Evolutionary conservation across 2,797 vertebrate species (phyloP).

Genomic region (Odontamblyopus rebecca): DNA sequence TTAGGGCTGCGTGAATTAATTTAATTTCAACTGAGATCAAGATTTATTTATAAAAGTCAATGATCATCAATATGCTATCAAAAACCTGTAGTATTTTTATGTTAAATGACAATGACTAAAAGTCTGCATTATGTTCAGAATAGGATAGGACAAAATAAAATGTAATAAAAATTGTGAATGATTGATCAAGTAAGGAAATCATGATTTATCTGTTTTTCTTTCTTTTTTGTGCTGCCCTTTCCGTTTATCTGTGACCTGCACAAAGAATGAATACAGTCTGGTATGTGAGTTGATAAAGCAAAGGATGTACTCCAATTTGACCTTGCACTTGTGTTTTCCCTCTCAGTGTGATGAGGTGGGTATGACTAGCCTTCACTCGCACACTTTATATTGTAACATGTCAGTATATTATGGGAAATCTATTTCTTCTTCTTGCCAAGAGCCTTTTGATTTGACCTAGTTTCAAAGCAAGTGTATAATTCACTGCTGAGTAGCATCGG

Average conservation of each 20-base stretch:
- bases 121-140: too few relatives aligned
- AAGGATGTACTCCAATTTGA: constrained; percentile 13
- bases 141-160: too few relatives aligned
- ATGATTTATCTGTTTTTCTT: too few relatives aligned
- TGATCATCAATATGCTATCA: too few relatives aligned
- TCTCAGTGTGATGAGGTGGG: constrained; percentile 3
- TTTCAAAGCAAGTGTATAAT: background rate
- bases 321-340: background rate
- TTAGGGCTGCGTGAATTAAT: too few relatives aligned
- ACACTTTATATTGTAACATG: constrained; percentile 15
- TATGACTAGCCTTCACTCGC: background rate
- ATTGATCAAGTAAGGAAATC: too few relatives aligned
- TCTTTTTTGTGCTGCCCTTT: background rate
- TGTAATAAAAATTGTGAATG: too few relatives aligned
- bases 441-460: constrained; percentile 2
- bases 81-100: too few relatives aligned
- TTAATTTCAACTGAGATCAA: too few relatives aligned
- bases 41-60: too few relatives aligned
- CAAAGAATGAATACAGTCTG: background rate
- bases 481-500: constrained; percentile 4
- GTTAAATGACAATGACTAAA: too few relatives aligned
- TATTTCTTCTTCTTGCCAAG: background rate
- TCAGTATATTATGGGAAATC: constrained; percentile 10
- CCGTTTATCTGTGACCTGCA: background rate
- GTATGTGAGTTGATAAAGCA: background rate